Evolutionary conservation across 2,888 invertebrate species (phyloP), one percentile per base, ranked within the genome.

Genomic region (Scaptomyza flava): DNA sequence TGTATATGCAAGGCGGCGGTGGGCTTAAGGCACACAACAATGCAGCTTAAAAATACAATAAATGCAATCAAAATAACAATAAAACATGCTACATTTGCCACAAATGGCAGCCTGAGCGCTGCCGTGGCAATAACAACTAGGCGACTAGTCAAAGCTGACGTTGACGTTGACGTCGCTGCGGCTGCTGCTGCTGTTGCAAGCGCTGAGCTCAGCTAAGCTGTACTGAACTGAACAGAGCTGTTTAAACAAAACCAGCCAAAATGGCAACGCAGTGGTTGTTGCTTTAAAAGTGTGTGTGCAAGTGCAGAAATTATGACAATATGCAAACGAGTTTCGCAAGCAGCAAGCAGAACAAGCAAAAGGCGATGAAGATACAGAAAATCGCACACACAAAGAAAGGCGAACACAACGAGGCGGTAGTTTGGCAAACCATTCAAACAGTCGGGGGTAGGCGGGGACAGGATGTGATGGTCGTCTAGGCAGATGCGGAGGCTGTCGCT

Each of bases 1-100:
- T 57, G 47, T 48, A 27, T 59, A 52, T 63, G 85, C 79, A 46
- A 43, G 63, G 69, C 73, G 63, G 64, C 42, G 58, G 17, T 17
- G 17, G 64, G 77, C 73, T 79, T 88, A 73, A 50, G 66, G 71
- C 56, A 54, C 59, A 63, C 65, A 79, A 86, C 86, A 86, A 89
- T 89, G 83, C 83, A 72, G 88, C 85, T 88, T 89, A 85, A 89
- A 77, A 89, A 82, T 77, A 89, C 89, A 89, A 87, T 88, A 89
- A 83, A 83, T 89, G 90, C 81, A 88, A 89, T 88, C 87, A 88
- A 89, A 88, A 87, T 89, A 89, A 89, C 90, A 89, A 88, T 88
- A 89, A 87, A 89, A 89, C 89, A 89, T 81, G 86, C 87, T 79
- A 81, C 90, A 85, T 84, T 84, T 85, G 85, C 79, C 75, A 70